These are phyloP conservation scores for Isoperla grammatica DNA, from an alignment of 2,888 invertebrate species.

Conservation along the genomic window DNA sequence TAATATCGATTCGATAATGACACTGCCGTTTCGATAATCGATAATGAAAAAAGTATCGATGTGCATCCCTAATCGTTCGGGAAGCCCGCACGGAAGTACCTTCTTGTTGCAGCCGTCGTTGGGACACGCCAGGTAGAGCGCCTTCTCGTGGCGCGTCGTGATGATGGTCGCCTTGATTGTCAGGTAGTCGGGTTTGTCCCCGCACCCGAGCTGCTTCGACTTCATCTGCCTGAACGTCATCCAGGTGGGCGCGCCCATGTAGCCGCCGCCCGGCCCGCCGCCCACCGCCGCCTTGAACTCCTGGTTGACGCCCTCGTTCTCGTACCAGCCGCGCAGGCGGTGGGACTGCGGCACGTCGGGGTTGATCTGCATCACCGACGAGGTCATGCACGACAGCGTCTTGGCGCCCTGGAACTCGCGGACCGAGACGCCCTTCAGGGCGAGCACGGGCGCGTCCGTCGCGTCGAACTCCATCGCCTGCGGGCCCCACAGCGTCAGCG, in stretches of 20 bases:
- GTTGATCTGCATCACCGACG: slow-evolving; percentile 65
- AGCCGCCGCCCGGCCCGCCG: slow-evolving; percentile 25
- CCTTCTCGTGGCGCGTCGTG: slow-evolving; percentile 73
- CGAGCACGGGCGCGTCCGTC: slow-evolving; percentile 70
- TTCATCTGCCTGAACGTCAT: slow-evolving; percentile 71
- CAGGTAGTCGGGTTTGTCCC: slow-evolving; percentile 79
- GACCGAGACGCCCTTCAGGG: slow-evolving; percentile 77
- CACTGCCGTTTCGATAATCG: too few species aligned
- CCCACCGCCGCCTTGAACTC: slow-evolving; percentile 57
- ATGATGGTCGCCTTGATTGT: slow-evolving; percentile 71
- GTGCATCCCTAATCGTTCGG: too few species aligned
- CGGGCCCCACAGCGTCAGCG: slow-evolving; percentile 86
- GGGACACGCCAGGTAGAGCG: slow-evolving; percentile 89
- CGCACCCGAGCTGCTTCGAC: slow-evolving; percentile 60
- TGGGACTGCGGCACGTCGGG: slow-evolving; percentile 88
- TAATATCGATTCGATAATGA: too few species aligned
- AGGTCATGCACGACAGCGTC: slow-evolving; percentile 52
- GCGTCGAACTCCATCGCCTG: slow-evolving; percentile 83
- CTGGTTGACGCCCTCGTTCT: slow-evolving; percentile 62
- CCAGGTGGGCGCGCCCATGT: slow-evolving; percentile 48
- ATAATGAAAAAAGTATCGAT: too few species aligned
- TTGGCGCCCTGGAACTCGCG: slow-evolving; percentile 85
- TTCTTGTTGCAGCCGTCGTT: slow-evolving; percentile 91
- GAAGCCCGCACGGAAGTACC: too few species aligned
- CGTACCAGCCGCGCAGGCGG: slow-evolving; percentile 85